A percentile compares a stretch with the other conserved stretches of the same genome.
phyloP scores from a whole-genome alignment of 2,797 vertebrate genomes.

The Spea hammondii region DNA sequence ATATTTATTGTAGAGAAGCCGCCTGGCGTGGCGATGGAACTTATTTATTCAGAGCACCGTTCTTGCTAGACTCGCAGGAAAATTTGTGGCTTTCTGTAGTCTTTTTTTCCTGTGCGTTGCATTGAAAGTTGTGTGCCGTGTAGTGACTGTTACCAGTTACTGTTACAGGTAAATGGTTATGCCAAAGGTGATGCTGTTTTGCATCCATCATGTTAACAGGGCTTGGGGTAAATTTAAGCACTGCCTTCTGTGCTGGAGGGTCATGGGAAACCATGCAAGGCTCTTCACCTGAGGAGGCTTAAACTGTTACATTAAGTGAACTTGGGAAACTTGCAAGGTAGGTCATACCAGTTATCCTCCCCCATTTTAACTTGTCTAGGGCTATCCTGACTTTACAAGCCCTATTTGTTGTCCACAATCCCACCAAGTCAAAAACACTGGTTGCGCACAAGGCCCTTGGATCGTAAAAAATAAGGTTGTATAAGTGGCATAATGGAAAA shows the following conservation, averaged over 20 bases:
- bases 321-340: neutral
- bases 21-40: neutral
- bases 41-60: conserved; percentile 38
- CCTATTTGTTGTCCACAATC: too few relatives aligned
- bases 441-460: too few relatives aligned
- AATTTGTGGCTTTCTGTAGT: neutral
- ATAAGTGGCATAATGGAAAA: too few relatives aligned
- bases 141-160: conserved; percentile 36
- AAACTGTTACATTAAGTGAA: neutral
- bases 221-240: neutral
- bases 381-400: too few relatives aligned
- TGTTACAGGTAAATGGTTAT: conserved; percentile 38
- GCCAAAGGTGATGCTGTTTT: conserved; percentile 34
- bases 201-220: conserved; percentile 1
- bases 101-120: neutral
- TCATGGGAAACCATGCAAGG: too few relatives aligned
- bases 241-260: conserved; percentile 12
- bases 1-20: conserved; percentile 63
- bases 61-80: conserved; percentile 2
- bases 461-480: too few relatives aligned
- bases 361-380: too few relatives aligned
- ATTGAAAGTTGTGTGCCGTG: conserved; percentile 29
- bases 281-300: neutral
- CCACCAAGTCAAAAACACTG: too few relatives aligned
- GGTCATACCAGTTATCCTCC: too few relatives aligned